These are phyloP conservation scores for Erebia ligea DNA, from an alignment of 2,888 invertebrate genomes.

Conservation along the genomic window DNA sequence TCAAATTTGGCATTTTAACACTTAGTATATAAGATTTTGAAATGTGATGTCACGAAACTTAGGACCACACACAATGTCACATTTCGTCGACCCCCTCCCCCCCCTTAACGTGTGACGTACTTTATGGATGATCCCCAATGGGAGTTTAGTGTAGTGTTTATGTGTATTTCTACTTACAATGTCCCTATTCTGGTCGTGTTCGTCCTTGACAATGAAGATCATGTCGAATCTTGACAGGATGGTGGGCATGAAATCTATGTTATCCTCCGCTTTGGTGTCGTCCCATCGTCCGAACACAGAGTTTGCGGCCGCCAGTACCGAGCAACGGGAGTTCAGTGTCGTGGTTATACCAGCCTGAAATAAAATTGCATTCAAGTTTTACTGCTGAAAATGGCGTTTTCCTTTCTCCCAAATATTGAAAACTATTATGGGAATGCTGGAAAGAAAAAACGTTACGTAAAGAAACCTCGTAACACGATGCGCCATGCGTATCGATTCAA, in stretches of 20 bases:
- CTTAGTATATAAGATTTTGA: too few relatives aligned
- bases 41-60: too few relatives aligned
- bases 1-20: too few relatives aligned
- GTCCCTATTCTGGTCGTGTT: conserved; percentile 94
- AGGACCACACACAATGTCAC: too few relatives aligned
- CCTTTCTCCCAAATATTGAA: background rate
- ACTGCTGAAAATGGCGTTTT: background rate
- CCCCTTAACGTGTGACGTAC: too few relatives aligned
- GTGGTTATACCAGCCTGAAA: conserved; percentile 97
- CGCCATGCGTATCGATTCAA: too few relatives aligned
- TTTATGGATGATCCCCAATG: too few relatives aligned
- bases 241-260: conserved; percentile 99
- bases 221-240: conserved; percentile 99
- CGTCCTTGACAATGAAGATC: conserved; percentile 99
- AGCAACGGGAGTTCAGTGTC: conserved; percentile 98
- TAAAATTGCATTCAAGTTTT: background rate
- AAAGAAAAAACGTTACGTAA: too few relatives aligned
- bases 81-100: too few relatives aligned
- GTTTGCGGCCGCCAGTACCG: conserved; percentile 99
- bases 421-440: background rate
- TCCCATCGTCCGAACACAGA: conserved; percentile 99
- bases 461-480: too few relatives aligned
- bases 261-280: conserved; percentile 98
- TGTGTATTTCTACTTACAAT: conserved; percentile 84
- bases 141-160: background rate